Conservation (phyloP, 2,797 vertebrate genomes). For the Ctenopoma kingsleyae region DNA sequence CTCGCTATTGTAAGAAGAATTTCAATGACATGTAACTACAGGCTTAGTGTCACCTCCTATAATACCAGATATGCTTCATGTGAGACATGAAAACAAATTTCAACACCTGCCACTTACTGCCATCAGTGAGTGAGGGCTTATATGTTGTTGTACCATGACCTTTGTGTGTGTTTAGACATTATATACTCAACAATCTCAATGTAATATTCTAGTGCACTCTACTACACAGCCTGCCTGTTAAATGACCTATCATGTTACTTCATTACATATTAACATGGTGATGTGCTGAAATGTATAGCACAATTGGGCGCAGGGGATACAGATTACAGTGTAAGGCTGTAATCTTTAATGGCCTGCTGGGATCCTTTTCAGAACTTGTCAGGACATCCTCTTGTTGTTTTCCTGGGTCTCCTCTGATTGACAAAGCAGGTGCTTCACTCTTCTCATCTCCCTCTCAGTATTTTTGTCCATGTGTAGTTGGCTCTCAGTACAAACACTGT, state of each 20-base stretch:
- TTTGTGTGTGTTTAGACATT: constrained; percentile 30
- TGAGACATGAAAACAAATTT: constrained; percentile 55
- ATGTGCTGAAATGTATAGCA: constrained; percentile 36
- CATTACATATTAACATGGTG: constrained; percentile 53
- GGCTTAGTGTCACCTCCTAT: constrained; percentile 28
- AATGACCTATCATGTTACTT: constrained; percentile 48
- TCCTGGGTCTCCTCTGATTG: constrained; percentile 42
- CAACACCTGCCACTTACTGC: constrained; percentile 63
- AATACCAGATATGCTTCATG: constrained; percentile 34
- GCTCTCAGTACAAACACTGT: not conserved
- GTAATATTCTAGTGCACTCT: constrained; percentile 41
- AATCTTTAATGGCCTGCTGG: constrained; percentile 40
- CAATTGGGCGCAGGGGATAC: not conserved
- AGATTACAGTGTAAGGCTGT: constrained; percentile 35
- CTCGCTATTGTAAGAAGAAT: constrained; percentile 56
- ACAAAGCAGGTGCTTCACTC: constrained; percentile 55
- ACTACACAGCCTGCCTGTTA: not conserved
- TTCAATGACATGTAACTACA: constrained; percentile 61
- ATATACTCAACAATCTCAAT: constrained; percentile 15
- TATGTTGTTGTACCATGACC: constrained; percentile 53
- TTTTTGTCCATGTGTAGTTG: constrained; percentile 11
- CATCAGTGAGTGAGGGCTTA: constrained; percentile 56
- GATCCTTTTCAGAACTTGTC: constrained; percentile 37
- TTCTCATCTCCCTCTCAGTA: not conserved
- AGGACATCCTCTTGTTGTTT: constrained; percentile 11